Evolutionary conservation across 2,888 invertebrate species (phyloP).

Genomic region (Lymantria monacha): DNA sequence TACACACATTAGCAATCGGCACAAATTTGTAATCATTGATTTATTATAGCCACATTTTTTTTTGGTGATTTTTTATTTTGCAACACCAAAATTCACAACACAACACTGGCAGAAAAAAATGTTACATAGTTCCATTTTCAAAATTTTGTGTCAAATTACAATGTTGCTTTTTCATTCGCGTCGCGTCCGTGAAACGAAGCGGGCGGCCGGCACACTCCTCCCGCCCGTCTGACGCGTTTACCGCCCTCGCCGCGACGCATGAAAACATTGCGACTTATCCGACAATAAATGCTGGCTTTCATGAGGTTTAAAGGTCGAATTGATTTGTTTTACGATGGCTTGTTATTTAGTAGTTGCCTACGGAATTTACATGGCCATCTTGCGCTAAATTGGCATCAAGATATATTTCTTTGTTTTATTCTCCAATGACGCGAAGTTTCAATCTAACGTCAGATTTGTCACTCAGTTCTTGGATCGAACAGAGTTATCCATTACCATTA

Average conservation of each 20-base stretch:
- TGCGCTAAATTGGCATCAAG: neutral
- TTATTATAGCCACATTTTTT: neutral
- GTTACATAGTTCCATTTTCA: slow-evolving; percentile 19
- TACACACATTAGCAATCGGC: slow-evolving; percentile 11
- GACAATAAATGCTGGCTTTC: slow-evolving; percentile 20
- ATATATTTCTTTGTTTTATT: neutral
- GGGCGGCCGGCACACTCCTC: slow-evolving; percentile 56
- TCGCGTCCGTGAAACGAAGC: slow-evolving; percentile 37
- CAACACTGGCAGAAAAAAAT: slow-evolving; percentile 13
- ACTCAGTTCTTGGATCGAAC: no score
- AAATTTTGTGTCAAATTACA: slow-evolving; percentile 24
- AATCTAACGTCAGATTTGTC: neutral
- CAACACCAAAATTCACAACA: slow-evolving; percentile 8
- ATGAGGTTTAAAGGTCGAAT: slow-evolving; percentile 14
- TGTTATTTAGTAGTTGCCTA: slow-evolving; percentile 4
- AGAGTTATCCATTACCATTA: no score
- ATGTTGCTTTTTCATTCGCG: slow-evolving; percentile 18
- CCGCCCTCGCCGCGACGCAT: slow-evolving; percentile 34
- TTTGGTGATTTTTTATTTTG: neutral
- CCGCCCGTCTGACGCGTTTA: slow-evolving; percentile 64
- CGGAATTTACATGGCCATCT: slow-evolving; percentile 1
- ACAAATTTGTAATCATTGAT: slow-evolving; percentile 11
- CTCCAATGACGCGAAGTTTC: neutral
- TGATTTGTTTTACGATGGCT: slow-evolving; percentile 13
- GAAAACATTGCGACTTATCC: slow-evolving; percentile 29